Evolutionary conservation across 2,113 vertebrate genomes (phyloP), one percentile per base, ranked within the genome.

Genomic region (Anser brachyrhynchus): DNA sequence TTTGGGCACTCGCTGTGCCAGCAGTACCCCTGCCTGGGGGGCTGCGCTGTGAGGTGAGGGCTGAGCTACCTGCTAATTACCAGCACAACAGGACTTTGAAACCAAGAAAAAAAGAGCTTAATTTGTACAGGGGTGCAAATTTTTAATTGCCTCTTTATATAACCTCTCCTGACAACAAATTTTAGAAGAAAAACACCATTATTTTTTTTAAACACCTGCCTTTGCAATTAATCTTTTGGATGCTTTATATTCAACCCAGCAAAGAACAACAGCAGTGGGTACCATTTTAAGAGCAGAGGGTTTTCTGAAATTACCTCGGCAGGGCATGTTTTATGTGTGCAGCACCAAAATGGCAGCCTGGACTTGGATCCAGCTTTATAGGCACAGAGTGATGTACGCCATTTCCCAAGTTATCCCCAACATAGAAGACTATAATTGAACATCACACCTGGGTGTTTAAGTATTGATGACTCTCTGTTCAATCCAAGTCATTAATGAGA

Each of bases 331-430:
- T 33, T 6, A 55, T 2, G 3, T 0, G 7, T 49, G 46, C 20
- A 49, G 46, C 82, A 25, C 22, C 71, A 55, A 29, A n/a, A 29
- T 13, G 2, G 20, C 74, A 72, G 15, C 71, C 10, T 28, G 33
- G 6, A 26, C 10, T 12, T 2, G 1, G 17, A 49, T 8, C 12
- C 0, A 1, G 6, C 7, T 7, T 15, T 74, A 71, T 4, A 66
- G 37, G 43, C 7, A 8, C 37, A 58, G 29, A 46, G 9, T 2
- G 0, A 59, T 6, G 4, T 5, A n/a, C 90, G 26, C 25, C 33
- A 25, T 39, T 73, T 35, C 52, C 49, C 52, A 21, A 35, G 18
- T 21, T 54, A 55, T 5, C 65, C 17, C 26, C 67, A 74, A 1
- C 0, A 0, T 2, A 41, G 11, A 28, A 29, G 17, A 33, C 23